Evolutionary conservation across 2,797 vertebrate genomes (phyloP), one percentile per base, ranked within the genome.

Genomic region (Pyrrhura leucotis): DNA sequence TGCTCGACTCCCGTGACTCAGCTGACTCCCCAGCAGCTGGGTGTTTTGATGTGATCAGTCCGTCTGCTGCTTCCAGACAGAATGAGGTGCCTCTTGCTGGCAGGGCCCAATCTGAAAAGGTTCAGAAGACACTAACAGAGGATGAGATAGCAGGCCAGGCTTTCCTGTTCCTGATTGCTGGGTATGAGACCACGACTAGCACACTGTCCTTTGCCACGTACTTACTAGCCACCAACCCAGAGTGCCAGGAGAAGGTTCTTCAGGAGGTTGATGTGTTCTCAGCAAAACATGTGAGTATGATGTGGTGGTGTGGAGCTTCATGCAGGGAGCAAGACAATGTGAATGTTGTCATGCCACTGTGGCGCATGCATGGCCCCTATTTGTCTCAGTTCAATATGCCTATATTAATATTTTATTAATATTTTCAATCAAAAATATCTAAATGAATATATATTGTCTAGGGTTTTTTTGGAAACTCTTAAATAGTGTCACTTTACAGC

Each of bases 121-220:
- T 93, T 14, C 98, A 97, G 85, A 98, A 96, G 95, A 96, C n/a
- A 5, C 97, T 99, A 74, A 99, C 97, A 0, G 98, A 98, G 72
- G 99, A 99, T 21, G 99, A 99, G 97, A 98, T 99, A 1, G 98
- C 99, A 90, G 99, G 99, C 61, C 99, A 99, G 94, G 98, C 99
- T 44, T 98, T 99, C 85, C 91, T 99, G 86, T 99, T 99, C 95
- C 98, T 99, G 56, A 97, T 99, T 0, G 99, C 99, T 3, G 99
- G 99, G 19, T 99, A 99, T 0, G 99, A 99, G 97, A 99, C 99
- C 44, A 98, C 98, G 95, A 99, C 99, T 81, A 99, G 98, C 97
- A 98, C 99, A 0, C 97, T 99, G 63, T 98, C 97, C 48, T 99
- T 99, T 39, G 95, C 98, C 94, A 99, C 98, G 13, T 99, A 99